Evolutionary conservation across 2,888 invertebrate genomes (phyloP), one percentile per base, ranked within the genome.

Genomic region (Eupithecia subumbrata): DNA sequence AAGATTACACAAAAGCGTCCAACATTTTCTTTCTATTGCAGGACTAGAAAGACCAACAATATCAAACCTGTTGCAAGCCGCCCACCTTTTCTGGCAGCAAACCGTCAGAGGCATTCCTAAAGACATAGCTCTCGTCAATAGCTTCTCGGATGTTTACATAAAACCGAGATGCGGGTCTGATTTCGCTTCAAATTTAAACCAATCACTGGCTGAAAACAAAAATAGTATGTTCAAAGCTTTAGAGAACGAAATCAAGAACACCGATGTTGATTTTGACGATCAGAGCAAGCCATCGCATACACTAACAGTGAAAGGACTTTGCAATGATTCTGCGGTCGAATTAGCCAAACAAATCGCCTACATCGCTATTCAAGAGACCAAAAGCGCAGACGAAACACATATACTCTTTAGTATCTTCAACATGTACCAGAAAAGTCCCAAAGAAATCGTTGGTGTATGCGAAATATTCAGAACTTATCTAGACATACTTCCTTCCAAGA

Each of bases 101-200:
- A 86, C 96, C 63, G 90, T 95, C 4, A 92, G 96, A 70, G 97
- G 97, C 0, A 95, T 96, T 71, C 86, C 95, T 0, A 86, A 93
- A n/a, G 83, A 86, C 16, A 90, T 91, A n/a, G 96, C 97, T 0
- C 90, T 97, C 76, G 82, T 90, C 5, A 95, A 94, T 71, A 95
- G 96, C 76, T 96, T 96, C 80, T 89, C 95, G 0, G 97, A 97
- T 85, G 96, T 97, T 18, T 97, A 97, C 84, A 95, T 96, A 7
- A 95, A 96, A 82, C 92, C 96, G 0, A 91, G 95, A 82, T 92
- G 91, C 72, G 92, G 93, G 2, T 88, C 88, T 7, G 94, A 95
- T 75, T 91, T 93, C 5, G 84, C 88, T 5, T 84, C 89, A 1
- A 87, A 85, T 30, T 76, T 89, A 0, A 94, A 88, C 76, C 88